These are phyloP conservation scores for Parelbella ahira DNA, from an alignment of 2,888 invertebrate species.

Conservation along the genomic window DNA sequence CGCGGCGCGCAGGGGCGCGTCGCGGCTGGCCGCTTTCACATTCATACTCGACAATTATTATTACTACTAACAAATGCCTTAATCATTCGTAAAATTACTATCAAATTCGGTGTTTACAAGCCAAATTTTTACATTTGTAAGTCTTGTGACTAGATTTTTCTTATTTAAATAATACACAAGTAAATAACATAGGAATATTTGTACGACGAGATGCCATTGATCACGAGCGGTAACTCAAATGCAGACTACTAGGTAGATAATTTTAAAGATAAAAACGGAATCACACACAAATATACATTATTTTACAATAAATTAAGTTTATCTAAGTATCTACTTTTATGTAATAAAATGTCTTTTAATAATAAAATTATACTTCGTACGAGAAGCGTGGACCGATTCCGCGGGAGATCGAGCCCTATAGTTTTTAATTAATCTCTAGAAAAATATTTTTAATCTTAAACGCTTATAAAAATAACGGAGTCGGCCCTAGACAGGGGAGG, in stretches of 20 bases:
- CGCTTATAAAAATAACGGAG: conserved; percentile 76
- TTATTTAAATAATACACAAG: conserved; percentile 75
- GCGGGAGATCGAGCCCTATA: conserved; percentile 73
- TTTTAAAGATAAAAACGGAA: conserved; percentile 66
- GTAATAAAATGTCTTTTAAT: conserved; percentile 45
- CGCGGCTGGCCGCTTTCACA: conserved; percentile 9
- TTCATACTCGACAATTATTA: conserved; percentile 25
- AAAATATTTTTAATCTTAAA: conserved; percentile 72
- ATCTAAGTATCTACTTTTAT: conserved; percentile 44
- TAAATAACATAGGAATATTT: conserved; percentile 81
- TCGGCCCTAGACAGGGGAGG: conserved; percentile 65
- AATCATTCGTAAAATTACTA: conserved; percentile 60
- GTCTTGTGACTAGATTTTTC: conserved; percentile 80
- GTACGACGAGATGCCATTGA: conserved; percentile 80
- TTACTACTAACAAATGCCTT: conserved; percentile 59
- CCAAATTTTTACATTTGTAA: conserved; percentile 73
- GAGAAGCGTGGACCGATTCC: conserved; percentile 66
- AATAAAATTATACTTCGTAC: conserved; percentile 34
- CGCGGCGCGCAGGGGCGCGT: neutral
- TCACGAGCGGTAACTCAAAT: conserved; percentile 81
- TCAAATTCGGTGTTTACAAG: conserved; percentile 70
- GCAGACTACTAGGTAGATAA: conserved; percentile 75
- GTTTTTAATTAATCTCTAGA: conserved; percentile 67
- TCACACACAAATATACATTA: conserved; percentile 67
- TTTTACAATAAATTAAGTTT: conserved; percentile 67